Evolutionary conservation across 2,888 invertebrate genomes (phyloP).

Genomic region (Drosophila sordidapex): DNA sequence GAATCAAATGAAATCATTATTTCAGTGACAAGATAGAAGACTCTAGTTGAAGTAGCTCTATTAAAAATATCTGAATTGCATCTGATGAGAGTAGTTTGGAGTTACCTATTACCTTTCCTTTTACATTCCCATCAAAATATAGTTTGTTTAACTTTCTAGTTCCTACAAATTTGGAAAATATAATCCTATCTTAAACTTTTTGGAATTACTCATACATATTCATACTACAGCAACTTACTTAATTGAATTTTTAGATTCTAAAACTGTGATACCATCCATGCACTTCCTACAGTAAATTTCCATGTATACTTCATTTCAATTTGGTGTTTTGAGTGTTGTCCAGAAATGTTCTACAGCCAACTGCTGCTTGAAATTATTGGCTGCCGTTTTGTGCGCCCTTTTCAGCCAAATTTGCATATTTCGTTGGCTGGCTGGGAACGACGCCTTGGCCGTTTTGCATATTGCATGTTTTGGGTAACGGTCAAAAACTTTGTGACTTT

Average conservation of each 20-base stretch:
- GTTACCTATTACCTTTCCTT: background rate
- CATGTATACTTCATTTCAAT: slow-evolving; percentile 64
- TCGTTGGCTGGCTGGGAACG: slow-evolving; percentile 10
- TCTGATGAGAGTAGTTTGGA: too few relatives aligned
- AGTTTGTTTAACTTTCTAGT: background rate
- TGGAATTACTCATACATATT: background rate
- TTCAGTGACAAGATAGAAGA: background rate
- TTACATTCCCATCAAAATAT: background rate
- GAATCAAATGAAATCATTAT: background rate
- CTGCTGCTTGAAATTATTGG: slow-evolving; percentile 48
- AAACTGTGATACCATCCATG: background rate
- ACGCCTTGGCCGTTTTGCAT: slow-evolving; percentile 62
- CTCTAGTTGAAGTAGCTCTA: background rate
- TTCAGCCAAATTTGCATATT: slow-evolving; percentile 52
- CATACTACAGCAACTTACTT: slow-evolving; percentile 29
- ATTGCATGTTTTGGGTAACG: slow-evolving; percentile 45
- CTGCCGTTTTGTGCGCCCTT: slow-evolving; percentile 23
- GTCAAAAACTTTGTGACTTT: slow-evolving; percentile 68
- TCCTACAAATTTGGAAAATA: background rate
- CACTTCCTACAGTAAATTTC: slow-evolving; percentile 25
- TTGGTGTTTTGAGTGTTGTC: slow-evolving; percentile 61
- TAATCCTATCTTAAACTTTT: background rate
- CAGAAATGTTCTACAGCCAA: slow-evolving; percentile 36
- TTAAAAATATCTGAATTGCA: background rate
- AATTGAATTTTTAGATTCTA: slow-evolving; percentile 55